A percentile compares a stretch with the other conserved stretches of the same genome.
Evolutionary conservation across 1,140 invertebrate genomes (phyloP).

Genomic region (Aphelinus certus): DNA sequence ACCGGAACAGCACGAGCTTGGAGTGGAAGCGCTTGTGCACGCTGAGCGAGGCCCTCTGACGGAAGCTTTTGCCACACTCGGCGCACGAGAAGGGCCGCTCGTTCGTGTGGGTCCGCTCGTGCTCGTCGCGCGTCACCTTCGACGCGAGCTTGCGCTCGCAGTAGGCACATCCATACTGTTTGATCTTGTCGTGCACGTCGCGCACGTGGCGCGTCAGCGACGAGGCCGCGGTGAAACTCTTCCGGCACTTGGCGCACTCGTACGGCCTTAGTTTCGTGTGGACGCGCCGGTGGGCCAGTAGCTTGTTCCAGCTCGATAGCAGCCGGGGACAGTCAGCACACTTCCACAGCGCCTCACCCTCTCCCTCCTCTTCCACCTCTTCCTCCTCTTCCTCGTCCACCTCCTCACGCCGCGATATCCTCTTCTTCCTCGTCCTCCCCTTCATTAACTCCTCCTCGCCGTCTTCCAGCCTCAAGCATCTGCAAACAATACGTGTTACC

Average conservation of each 20-base stretch:
- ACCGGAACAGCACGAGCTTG: slow-evolving; percentile 37
- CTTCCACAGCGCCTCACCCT: slow-evolving; percentile 54
- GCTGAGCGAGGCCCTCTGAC: slow-evolving; percentile 67
- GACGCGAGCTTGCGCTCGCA: slow-evolving; percentile 52
- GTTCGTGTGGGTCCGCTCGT: slow-evolving; percentile 67
- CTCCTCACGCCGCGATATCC: slow-evolving; percentile 4
- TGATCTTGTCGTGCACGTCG: slow-evolving; percentile 50
- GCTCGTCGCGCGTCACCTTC: slow-evolving; percentile 38
- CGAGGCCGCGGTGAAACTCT: slow-evolving; percentile 40
- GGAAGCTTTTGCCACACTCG: slow-evolving; percentile 75
- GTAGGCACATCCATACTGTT: slow-evolving; percentile 51
- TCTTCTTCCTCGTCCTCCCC: background rate
- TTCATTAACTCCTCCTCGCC: background rate
- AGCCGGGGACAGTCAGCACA: slow-evolving; percentile 60
- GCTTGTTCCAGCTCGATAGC: slow-evolving; percentile 56
- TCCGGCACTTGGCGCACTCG: slow-evolving; percentile 37
- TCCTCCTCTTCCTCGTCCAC: slow-evolving; percentile 1
- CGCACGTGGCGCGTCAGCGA: slow-evolving; percentile 52
- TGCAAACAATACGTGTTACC: slow-evolving; percentile 38
- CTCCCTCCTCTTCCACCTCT: too few relatives aligned
- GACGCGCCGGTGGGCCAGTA: slow-evolving; percentile 59
- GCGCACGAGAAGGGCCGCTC: slow-evolving; percentile 78
- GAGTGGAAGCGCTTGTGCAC: slow-evolving; percentile 63
- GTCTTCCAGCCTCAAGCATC: slow-evolving; percentile 21
- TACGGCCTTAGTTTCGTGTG: slow-evolving; percentile 30